Conservation (phyloP, 2,797 vertebrate species). For the Melanotaenia pygmaea region DNA sequence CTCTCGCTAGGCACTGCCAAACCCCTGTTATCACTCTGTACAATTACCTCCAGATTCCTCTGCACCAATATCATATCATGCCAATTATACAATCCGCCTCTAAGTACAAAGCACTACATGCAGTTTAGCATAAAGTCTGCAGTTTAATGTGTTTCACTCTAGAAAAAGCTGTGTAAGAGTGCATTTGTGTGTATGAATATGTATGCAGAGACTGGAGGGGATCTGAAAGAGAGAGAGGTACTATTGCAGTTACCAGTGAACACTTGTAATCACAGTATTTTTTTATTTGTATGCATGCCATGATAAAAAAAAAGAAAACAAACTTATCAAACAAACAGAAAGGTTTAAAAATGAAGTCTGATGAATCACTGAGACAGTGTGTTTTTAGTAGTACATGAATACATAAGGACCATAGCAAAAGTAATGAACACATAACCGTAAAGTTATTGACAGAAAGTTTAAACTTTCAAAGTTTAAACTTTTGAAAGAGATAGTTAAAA, state of each 20-base stretch:
- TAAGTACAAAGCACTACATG: slow-evolving; percentile 57
- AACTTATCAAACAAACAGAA: too few species aligned
- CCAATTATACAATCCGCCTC: slow-evolving; percentile 65
- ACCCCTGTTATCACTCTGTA: slow-evolving; percentile 80
- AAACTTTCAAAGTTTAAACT: not conserved
- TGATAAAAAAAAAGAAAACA: too few species aligned
- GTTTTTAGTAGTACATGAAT: not conserved
- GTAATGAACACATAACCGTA: not conserved
- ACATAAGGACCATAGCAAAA: not conserved
- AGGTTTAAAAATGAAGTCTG: too few species aligned
- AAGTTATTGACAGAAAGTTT: not conserved
- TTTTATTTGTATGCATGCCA: not conserved
- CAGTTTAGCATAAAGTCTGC: slow-evolving; percentile 42
- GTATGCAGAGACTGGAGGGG: slow-evolving; percentile 7
- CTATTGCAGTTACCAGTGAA: not conserved
- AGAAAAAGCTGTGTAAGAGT: slow-evolving; percentile 17
- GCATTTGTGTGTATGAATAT: slow-evolving; percentile 2
- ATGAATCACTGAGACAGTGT: not conserved
- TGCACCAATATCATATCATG: slow-evolving; percentile 59
- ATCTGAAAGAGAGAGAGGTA: not conserved
- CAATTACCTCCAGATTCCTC: slow-evolving; percentile 81
- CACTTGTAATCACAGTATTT: not conserved
- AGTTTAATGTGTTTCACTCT: slow-evolving; percentile 18
- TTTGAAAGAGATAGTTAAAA: not conserved
- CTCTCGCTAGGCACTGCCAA: slow-evolving; percentile 71